A percentile compares a stretch with the other conserved stretches of the same genome.
Conservation (phyloP, 2,797 vertebrate genomes). For the Taenioides sp. region DNA sequence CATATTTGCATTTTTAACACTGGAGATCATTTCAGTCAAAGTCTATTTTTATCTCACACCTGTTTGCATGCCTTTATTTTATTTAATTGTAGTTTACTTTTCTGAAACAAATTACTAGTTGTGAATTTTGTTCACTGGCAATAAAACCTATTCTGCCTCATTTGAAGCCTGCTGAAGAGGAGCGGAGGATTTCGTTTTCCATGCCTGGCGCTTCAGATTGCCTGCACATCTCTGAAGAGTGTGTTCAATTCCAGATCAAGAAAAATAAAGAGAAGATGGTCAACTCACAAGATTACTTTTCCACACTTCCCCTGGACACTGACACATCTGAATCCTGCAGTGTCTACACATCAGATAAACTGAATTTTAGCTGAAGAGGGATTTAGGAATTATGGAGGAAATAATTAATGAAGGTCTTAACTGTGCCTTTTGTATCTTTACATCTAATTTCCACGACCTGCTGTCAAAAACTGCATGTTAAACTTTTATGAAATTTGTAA, state of each 20-base stretch:
- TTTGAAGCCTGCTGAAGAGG: constrained; percentile 33
- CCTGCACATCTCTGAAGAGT: constrained; percentile 68
- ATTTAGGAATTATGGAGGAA: constrained; percentile 24
- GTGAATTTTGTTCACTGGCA: no score
- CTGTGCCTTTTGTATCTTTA: constrained; percentile 58
- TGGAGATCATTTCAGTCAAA: no score
- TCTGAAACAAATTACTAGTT: no score
- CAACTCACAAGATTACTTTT: constrained; percentile 55
- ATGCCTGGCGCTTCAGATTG: constrained; percentile 67
- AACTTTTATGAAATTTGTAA: constrained; percentile 15
- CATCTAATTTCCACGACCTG: constrained; percentile 28
- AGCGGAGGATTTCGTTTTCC: constrained; percentile 57
- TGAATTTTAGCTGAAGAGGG: constrained; percentile 57
- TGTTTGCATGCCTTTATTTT: no score
- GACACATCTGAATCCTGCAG: constrained; percentile 65
- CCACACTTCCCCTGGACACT: constrained; percentile 63
- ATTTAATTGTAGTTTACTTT: neutral
- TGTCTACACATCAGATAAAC: constrained; percentile 74
- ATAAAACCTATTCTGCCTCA: neutral
- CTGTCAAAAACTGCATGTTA: constrained; percentile 36
- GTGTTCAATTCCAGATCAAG: constrained; percentile 69
- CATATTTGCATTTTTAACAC: no score
- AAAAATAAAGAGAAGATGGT: constrained; percentile 43
- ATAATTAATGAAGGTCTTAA: constrained; percentile 13
- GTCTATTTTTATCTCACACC: no score